phyloP scores from a whole-genome alignment of 64 coral and sea anemone species.

The Dendrophyllia cribrosa region DNA sequence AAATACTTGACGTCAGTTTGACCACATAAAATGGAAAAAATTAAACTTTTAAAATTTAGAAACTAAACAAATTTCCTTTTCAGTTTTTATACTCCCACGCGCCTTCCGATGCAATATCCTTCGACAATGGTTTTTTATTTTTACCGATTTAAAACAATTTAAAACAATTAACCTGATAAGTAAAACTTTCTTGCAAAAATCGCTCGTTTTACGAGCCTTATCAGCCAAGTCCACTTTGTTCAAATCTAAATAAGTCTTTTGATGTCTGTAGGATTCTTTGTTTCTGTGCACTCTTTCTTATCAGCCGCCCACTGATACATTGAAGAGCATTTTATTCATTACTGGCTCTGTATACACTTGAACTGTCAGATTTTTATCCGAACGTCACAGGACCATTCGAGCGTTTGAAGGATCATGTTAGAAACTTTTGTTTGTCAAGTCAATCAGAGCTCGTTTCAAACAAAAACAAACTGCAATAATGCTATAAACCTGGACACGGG shows the following conservation, averaged over 20 bases:
- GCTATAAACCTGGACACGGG: neutral
- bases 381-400: slow-evolving; percentile 4
- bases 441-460: slow-evolving; percentile 18
- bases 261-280: neutral
- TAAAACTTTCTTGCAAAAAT: too few relatives aligned
- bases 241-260: neutral
- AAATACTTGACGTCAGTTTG: too few relatives aligned
- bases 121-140: too few relatives aligned
- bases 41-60: too few relatives aligned
- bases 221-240: too few relatives aligned
- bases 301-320: neutral
- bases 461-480: slow-evolving; percentile 29
- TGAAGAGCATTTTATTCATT: slow-evolving; percentile 1
- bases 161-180: too few relatives aligned
- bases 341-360: neutral
- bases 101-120: too few relatives aligned
- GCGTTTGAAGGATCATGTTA: slow-evolving; percentile 19
- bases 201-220: too few relatives aligned
- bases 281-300: neutral
- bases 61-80: too few relatives aligned
- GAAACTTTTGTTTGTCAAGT: neutral
- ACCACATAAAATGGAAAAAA: too few relatives aligned
- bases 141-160: too few relatives aligned
- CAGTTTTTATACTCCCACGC: too few relatives aligned
- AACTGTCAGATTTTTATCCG: neutral